Evolutionary conservation across 2,888 invertebrate genomes (phyloP), one percentile per base, ranked within the genome.

Genomic region (Caenorhabditis wallacei): DNA sequence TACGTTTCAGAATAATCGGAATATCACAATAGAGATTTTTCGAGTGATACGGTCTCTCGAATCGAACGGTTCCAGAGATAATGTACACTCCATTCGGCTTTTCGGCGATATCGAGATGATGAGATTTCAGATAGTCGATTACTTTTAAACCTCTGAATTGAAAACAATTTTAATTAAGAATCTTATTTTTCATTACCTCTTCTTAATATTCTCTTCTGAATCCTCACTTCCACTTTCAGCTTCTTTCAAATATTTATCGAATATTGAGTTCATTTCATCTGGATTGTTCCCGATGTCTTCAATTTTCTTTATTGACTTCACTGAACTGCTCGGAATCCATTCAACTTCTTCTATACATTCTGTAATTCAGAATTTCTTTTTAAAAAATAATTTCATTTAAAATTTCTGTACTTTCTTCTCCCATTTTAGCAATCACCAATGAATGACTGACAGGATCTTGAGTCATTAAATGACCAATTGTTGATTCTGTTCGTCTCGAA

Each of bases 11-110:
- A 1, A 88, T 82, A 22, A 88, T 74, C 10, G 84, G 74, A 56
- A 84, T 87, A 61, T 87, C 85, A 70, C 87, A 88, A 18, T 79
- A 82, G 54, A 85, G 82, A 48, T 86, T 84, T n/a, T 61, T 70
- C 0, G 48, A 10, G 7, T 54, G 56, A 61, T 80, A 88, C 0
- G 88, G 88, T 16, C 78, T 30, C 40, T 71, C 83, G 37, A 87
- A 69, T 8, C 63, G 48, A 51, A 79, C 82, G 2, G 57, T 37
- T 57, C 78, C 74, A 20, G 43, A 63, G 16, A 82, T 79, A 7
- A 66, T 48, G 35, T 22, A 82, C 0, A 57, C 46, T 18, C 74
- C 79, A 1, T 51, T 46, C 13, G 40, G 40, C 13, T 10, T 40
- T 18, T 82, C 79, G n/a, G 24, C 16, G 0, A 82, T 70, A 13